Base-by-base conservation (phyloP, 2,797 vertebrate species). In the Hydrocynus forskahlii region DNA sequence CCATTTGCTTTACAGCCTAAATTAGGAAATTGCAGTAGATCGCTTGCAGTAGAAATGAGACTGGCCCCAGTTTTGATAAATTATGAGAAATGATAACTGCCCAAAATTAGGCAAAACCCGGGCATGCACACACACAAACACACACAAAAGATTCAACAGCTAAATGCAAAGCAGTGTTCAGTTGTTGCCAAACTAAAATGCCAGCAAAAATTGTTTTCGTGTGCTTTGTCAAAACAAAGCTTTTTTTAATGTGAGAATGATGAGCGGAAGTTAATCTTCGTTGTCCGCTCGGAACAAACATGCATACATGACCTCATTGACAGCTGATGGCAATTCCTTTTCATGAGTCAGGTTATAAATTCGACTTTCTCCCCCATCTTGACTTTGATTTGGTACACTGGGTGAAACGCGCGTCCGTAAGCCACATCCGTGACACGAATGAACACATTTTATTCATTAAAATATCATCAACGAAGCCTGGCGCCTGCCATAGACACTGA, bases 1-100 rank as follows among this genome's bases (percentile, higher is more conserved):
- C 88, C 88, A 90, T 89, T 92, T 88, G 88, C 89, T 86, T 86
- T 80, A 83, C 79, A 62, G 59, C 35, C 66, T 78, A 87, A 84
- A 83, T 87, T 63, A 84, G 86, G 85, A 88, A 85, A 85, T 85
- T 83, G 75, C 69, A 67, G 57, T 86, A 48, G 52, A 75, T 79
- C 29, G 59, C 83, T 80, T 83, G 78, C 71, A 78, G 70, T 71
- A 62, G 66, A 78, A 86, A 83, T 81, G 74, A 89, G 79, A 68
- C 74, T 74, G 63, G 72, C 29, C 60, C 52, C 40, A 52, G 54
- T 85, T 85, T 79, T 76, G 75, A 78, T 71, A 73, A 79, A 81
- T 81, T 71, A 66, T 82, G 75, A 80, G 75, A 76, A 64, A 67
- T 29, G 12, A 19, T 81, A 74, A 81, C 62, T 75, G 75, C 67